Conservation (phyloP, 2,888 invertebrate species). For the Lepeophtheirus nordmannii region DNA sequence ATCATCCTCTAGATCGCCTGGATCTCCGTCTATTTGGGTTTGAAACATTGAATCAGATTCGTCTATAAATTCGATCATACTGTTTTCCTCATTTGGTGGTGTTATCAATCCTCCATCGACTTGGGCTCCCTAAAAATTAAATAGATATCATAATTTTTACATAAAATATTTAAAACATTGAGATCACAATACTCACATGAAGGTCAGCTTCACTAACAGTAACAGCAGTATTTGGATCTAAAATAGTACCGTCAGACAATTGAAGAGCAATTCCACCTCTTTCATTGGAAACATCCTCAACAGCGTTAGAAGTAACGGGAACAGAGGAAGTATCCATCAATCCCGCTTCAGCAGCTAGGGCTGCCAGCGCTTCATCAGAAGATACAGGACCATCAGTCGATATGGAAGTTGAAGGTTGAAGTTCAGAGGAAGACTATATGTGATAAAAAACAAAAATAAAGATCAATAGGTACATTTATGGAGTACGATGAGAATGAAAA, state of each 20-base stretch:
- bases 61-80: background rate
- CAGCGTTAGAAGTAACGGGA: background rate
- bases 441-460: background rate
- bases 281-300: background rate
- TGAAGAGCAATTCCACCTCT: background rate
- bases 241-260: constrained; percentile 8
- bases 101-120: constrained; percentile 20
- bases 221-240: background rate
- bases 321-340: constrained; percentile 33
- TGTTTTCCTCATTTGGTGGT: constrained; percentile 7
- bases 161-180: too few relatives aligned
- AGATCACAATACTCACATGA: background rate
- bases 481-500: too few relatives aligned
- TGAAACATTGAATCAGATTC: background rate
- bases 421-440: background rate
- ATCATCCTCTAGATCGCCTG: constrained; percentile 12
- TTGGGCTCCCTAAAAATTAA: constrained; percentile 5
- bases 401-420: constrained; percentile 2
- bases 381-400: constrained; percentile 42
- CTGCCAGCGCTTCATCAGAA: constrained; percentile 46
- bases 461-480: background rate
- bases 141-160: background rate
- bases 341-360: constrained; percentile 47
- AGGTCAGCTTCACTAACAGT: background rate
- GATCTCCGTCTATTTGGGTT: constrained; percentile 16